These are phyloP conservation scores for Palythoa caribaeorum DNA, from an alignment of 92 coral and sea anemone species.

Conservation along the genomic window DNA sequence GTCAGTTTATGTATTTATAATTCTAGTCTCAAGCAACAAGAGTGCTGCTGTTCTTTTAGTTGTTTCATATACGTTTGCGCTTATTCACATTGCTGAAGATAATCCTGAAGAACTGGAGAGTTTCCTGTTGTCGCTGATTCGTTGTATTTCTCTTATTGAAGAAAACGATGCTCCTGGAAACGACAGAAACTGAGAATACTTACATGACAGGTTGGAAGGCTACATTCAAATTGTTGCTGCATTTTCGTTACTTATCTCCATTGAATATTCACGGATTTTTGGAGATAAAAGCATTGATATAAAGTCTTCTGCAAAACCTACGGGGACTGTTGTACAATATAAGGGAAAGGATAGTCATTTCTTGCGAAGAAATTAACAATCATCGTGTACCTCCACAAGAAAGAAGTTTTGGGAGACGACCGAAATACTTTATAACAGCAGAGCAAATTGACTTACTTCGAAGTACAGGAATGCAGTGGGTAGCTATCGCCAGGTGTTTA, in stretches of 20 bases:
- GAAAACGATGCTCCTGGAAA: slow-evolving; percentile 1
- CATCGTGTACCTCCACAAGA: not conserved
- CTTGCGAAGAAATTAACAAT: not conserved
- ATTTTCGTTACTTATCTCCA: not conserved
- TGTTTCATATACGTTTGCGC: not conserved
- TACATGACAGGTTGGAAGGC: slow-evolving; percentile 15
- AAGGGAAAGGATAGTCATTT: slow-evolving; percentile 3
- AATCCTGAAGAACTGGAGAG: not conserved
- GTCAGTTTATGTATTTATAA: no score
- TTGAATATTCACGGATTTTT: slow-evolving; percentile 34
- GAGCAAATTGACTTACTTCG: slow-evolving; percentile 59
- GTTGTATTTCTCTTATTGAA: not conserved
- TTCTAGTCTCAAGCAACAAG: no score
- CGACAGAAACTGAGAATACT: not conserved
- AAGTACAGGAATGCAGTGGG: slow-evolving; percentile 56
- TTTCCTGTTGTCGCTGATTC: slow-evolving; percentile 5
- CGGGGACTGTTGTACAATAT: not conserved
- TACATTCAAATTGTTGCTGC: no score
- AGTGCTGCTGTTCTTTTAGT: not conserved
- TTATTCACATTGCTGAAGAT: not conserved
- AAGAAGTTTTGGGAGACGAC: slow-evolving; percentile 50
- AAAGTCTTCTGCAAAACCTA: slow-evolving; percentile 38
- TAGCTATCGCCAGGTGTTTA: slow-evolving; percentile 51
- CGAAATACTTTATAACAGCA: slow-evolving; percentile 43
- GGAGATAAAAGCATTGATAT: slow-evolving; percentile 45